A percentile compares a stretch with the other conserved stretches of the same genome.
phyloP scores from a whole-genome alignment of 2,888 invertebrate species.

The Caenorhabditis panamensis region DNA sequence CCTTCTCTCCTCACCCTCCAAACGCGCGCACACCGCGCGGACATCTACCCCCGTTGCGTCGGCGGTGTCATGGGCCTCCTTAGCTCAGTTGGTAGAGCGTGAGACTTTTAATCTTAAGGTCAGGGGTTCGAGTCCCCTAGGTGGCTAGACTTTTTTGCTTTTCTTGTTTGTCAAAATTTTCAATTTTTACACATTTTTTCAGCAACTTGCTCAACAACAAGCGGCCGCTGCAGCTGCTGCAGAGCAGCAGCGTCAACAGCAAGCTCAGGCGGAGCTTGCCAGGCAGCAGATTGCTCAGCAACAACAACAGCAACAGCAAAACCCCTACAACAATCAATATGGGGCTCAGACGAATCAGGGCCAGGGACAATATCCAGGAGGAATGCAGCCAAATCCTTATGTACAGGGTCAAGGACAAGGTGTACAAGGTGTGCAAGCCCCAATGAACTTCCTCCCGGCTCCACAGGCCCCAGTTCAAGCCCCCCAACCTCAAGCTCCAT shows the following conservation, averaged over 20 bases:
- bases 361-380: slow-evolving; percentile 22
- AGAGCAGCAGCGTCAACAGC: slow-evolving; percentile 23
- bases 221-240: slow-evolving; percentile 1
- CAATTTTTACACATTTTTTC: too few species aligned
- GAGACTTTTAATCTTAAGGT: slow-evolving; percentile 75
- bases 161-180: too few species aligned
- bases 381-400: slow-evolving; percentile 53
- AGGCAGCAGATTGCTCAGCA: slow-evolving; percentile 42
- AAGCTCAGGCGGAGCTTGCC: too few species aligned
- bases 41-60: too few species aligned
- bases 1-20: too few species aligned
- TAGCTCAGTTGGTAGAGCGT: slow-evolving; percentile 78
- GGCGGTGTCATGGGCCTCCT: slow-evolving; percentile 60
- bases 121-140: slow-evolving; percentile 71
- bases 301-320: slow-evolving; percentile 47
- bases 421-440: too few species aligned
- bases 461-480: slow-evolving; percentile 25
- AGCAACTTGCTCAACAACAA: slow-evolving; percentile 49
- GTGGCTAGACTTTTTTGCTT: slow-evolving; percentile 52
- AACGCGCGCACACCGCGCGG: too few species aligned
- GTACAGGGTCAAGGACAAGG: too few species aligned
- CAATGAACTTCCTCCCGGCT: slow-evolving; percentile 6
- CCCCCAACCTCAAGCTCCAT: slow-evolving; percentile 7
- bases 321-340: slow-evolving; percentile 6
- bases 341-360: too few species aligned